Evolutionary conservation across 2,797 vertebrate species (phyloP).

Genomic region (Myiotriccus ornatus): DNA sequence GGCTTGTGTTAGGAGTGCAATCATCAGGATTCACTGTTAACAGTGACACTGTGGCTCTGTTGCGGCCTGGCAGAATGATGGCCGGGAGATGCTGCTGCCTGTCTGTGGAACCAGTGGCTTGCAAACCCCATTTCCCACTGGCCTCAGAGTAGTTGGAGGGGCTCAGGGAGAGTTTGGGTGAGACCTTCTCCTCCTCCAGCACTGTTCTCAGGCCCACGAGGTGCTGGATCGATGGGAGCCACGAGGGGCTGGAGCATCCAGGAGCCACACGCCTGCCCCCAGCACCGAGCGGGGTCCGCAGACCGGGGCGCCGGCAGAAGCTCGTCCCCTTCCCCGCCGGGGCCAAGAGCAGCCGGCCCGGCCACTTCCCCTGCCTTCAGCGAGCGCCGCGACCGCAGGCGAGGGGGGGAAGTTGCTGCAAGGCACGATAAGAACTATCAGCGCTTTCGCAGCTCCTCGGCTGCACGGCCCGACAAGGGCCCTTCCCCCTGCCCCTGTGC

Average conservation of each 20-base stretch:
- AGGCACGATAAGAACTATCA: constrained; percentile 73
- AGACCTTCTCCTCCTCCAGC: background rate
- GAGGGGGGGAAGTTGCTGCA: constrained; percentile 77
- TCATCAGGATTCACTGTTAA: background rate
- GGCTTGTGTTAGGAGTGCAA: fast-evolving
- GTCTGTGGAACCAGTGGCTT: background rate
- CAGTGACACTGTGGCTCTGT: background rate
- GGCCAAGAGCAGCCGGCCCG: background rate
- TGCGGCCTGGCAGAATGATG: background rate
- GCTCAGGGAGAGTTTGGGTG: background rate
- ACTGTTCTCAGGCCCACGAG: background rate
- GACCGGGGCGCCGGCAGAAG: fast-evolving
- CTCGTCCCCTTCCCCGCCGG: background rate
- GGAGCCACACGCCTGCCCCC: background rate
- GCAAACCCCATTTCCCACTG: background rate
- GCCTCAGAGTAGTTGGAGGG: background rate
- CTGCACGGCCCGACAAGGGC: constrained; percentile 11
- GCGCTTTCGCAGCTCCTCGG: constrained; percentile 50
- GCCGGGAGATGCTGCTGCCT: background rate
- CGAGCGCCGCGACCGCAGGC: constrained; percentile 15
- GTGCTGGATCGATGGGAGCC: background rate
- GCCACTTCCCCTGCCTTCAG: constrained; percentile 54
- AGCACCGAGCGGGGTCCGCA: fast-evolving
- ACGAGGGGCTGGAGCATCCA: too few species aligned
- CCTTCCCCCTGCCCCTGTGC: background rate